These are phyloP conservation scores for Rhingia campestris DNA, from an alignment of 2,888 invertebrate species.

Conservation along the genomic window DNA sequence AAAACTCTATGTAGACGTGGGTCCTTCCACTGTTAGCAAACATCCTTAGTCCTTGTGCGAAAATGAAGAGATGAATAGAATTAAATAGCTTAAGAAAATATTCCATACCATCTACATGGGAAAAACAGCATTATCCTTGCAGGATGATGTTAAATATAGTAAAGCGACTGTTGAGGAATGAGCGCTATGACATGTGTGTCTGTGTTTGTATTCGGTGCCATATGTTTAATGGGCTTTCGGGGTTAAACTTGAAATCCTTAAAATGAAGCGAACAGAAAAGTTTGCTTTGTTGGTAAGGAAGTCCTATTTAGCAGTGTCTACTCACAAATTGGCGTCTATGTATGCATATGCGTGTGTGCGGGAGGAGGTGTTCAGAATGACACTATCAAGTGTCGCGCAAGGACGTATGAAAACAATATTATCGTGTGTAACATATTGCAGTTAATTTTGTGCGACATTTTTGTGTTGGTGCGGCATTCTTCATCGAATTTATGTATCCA, in stretches of 20 bases:
- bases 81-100: conserved; percentile 58
- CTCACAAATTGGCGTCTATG: conserved; percentile 1
- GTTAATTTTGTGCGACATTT: conserved; percentile 77
- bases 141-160: conserved; percentile 51
- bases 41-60: conserved; percentile 13
- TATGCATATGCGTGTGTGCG: not conserved
- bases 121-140: conserved; percentile 32
- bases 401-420: conserved; percentile 74
- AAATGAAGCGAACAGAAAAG: conserved; percentile 30
- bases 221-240: conserved; percentile 44
- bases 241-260: conserved; percentile 26
- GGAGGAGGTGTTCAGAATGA: conserved; percentile 22
- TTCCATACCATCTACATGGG: not conserved
- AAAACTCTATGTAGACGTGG: conserved; percentile 9
- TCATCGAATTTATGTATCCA: conserved; percentile 56
- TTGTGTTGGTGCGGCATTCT: conserved; percentile 21
- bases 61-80: conserved; percentile 64
- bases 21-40: conserved; percentile 5
- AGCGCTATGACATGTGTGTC: conserved; percentile 40
- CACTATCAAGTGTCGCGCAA: conserved; percentile 56
- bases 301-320: conserved; percentile 12
- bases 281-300: not conserved
- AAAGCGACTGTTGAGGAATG: conserved; percentile 25
- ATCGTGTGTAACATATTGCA: conserved; percentile 80
- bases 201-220: conserved; percentile 26